A percentile compares a stretch with the other conserved stretches of the same genome.
These are phyloP conservation scores for Clinocottus analis DNA, from an alignment of 2,113 vertebrate genomes.

Conservation along the genomic window DNA sequence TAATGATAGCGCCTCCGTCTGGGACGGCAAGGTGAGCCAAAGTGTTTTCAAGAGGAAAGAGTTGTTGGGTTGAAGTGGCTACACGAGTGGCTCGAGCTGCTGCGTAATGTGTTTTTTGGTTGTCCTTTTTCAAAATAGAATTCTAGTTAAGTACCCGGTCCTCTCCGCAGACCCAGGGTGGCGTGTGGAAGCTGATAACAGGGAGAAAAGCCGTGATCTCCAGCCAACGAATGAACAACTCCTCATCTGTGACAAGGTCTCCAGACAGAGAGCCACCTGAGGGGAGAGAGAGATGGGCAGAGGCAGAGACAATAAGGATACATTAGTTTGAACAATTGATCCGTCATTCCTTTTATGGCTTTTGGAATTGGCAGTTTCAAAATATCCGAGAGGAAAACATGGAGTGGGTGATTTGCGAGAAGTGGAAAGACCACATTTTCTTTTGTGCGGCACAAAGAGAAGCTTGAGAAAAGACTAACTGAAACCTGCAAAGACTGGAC, in stretches of 20 bases:
- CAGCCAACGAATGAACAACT: slow-evolving; percentile 92
- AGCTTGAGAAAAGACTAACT: background rate
- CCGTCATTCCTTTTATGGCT: background rate
- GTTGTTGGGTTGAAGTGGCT: too few species aligned
- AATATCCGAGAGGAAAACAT: background rate
- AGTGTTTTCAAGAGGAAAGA: background rate
- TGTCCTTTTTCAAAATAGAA: background rate
- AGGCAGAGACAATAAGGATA: background rate
- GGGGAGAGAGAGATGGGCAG: background rate
- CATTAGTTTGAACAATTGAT: background rate
- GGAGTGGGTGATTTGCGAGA: background rate
- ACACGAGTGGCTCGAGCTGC: background rate
- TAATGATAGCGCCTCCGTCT: background rate
- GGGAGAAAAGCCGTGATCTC: slow-evolving; percentile 90
- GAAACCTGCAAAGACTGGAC: background rate
- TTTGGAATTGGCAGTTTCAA: background rate
- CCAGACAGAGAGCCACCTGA: slow-evolving; percentile 86
- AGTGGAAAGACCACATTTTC: too few species aligned
- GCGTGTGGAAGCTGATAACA: slow-evolving; percentile 88
- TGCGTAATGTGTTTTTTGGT: slow-evolving; percentile 3
- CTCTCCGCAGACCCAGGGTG: slow-evolving; percentile 88
- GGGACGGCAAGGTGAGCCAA: background rate
- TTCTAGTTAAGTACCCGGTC: slow-evolving; percentile 77
- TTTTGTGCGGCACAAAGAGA: background rate
- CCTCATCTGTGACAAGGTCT: slow-evolving; percentile 80